phyloP scores from a whole-genome alignment of 2,888 invertebrate species.

The Coenonympha arcania region DNA sequence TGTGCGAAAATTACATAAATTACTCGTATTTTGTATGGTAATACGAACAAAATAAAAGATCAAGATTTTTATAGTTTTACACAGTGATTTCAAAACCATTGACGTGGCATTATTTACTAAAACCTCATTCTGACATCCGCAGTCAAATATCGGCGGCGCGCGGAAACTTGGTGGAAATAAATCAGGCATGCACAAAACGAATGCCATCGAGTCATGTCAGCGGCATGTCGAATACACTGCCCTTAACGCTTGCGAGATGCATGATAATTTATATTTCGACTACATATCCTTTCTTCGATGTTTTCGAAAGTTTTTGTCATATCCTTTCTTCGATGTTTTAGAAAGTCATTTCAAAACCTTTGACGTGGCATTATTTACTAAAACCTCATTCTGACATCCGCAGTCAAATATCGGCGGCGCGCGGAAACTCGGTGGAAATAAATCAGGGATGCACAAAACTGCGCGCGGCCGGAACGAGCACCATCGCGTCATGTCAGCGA shows the following conservation, averaged over 20 bases:
- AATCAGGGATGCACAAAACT: constrained; percentile 59
- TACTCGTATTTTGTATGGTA: too few species aligned
- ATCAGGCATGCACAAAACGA: constrained; percentile 54
- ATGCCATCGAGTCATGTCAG: constrained; percentile 49
- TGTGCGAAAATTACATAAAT: too few species aligned
- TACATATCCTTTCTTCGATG: too few species aligned
- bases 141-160: constrained; percentile 13
- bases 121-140: constrained; percentile 8
- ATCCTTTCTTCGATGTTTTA: too few species aligned
- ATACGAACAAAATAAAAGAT: too few species aligned
- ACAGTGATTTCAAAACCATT: not conserved
- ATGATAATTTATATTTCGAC: too few species aligned
- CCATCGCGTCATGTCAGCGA: constrained; percentile 50
- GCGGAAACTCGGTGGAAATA: constrained; percentile 37
- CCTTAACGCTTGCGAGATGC: constrained; percentile 19
- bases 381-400: constrained; percentile 9
- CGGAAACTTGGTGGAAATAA: constrained; percentile 40
- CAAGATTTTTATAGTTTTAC: too few species aligned
- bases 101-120: constrained; percentile 5
- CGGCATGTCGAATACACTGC: constrained; percentile 38
- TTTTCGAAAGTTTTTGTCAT: too few species aligned
- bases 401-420: constrained; percentile 12
- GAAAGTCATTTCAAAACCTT: not conserved
- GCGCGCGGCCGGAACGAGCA: constrained; percentile 40
- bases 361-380: constrained; percentile 2